Evolutionary conservation across 2,113 vertebrate species (phyloP).

Genomic region (cat (Felis catus)): DNA sequence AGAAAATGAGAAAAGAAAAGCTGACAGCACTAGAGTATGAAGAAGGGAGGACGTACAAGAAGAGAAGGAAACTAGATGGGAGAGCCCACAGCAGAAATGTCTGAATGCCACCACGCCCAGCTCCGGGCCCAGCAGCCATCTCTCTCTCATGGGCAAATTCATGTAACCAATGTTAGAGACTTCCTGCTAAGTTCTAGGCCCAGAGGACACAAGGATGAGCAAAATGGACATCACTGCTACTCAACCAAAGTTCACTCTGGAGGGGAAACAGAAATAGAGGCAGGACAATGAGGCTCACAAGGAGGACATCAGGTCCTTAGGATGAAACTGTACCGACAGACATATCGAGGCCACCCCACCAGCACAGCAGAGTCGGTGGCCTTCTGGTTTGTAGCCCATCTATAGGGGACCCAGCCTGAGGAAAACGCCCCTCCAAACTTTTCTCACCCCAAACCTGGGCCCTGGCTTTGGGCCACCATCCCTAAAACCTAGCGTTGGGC

Average conservation of each 20-base stretch:
- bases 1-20: neutral
- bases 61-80: neutral
- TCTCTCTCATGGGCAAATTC: neutral
- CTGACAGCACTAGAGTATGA: neutral
- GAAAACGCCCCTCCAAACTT: neutral
- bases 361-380: neutral
- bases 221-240: neutral
- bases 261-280: neutral
- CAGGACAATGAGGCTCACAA: neutral
- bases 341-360: fast-evolving
- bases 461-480: neutral
- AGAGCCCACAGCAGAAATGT: neutral
- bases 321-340: no score
- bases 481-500: neutral
- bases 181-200: neutral
- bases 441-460: neutral
- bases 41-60: neutral
- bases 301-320: neutral
- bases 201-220: neutral
- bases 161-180: neutral
- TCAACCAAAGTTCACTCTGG: neutral
- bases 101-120: neutral
- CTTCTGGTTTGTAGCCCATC: neutral
- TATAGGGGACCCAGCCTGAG: neutral
- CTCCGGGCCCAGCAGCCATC: fast-evolving